phyloP scores from a whole-genome alignment of 2,888 invertebrate genomes.

The Nemotelus pantherinus region DNA sequence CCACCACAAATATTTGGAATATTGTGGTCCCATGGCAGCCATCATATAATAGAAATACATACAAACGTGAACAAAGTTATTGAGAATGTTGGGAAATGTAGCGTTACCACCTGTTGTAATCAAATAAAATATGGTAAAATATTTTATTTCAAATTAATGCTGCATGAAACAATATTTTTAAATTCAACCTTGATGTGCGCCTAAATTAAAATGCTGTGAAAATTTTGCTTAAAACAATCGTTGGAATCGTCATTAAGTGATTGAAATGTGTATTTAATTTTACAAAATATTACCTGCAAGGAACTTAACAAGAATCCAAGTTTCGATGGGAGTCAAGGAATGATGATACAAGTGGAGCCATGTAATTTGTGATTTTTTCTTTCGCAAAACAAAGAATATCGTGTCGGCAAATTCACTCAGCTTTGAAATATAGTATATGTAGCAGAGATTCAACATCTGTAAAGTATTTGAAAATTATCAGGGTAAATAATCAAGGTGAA shows the following conservation, averaged over 20 bases:
- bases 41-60: conserved; percentile 95
- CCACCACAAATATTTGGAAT: conserved; percentile 92
- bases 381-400: conserved; percentile 91
- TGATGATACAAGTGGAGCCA: conserved; percentile 95
- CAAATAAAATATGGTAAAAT: conserved; percentile 33
- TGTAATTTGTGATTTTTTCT: conserved; percentile 89
- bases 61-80: conserved; percentile 93
- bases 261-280: too few relatives aligned
- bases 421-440: conserved; percentile 90
- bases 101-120: conserved; percentile 68
- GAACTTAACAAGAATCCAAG: conserved; percentile 92
- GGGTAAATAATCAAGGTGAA: too few relatives aligned
- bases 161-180: background rate
- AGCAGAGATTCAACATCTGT: conserved; percentile 69
- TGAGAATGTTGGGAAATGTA: conserved; percentile 72
- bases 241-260: too few relatives aligned
- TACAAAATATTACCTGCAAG: conserved; percentile 69
- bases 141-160: conserved; percentile 48
- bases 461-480: conserved; percentile 42
- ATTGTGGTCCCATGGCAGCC: conserved; percentile 88
- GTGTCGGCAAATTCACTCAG: conserved; percentile 91
- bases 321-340: conserved; percentile 91
- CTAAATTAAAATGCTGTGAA: too few relatives aligned
- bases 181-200: too few relatives aligned
- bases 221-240: too few relatives aligned